These are phyloP conservation scores for Amblyopsis hoosieri DNA, from an alignment of 2,797 vertebrate species.

Conservation along the genomic window DNA sequence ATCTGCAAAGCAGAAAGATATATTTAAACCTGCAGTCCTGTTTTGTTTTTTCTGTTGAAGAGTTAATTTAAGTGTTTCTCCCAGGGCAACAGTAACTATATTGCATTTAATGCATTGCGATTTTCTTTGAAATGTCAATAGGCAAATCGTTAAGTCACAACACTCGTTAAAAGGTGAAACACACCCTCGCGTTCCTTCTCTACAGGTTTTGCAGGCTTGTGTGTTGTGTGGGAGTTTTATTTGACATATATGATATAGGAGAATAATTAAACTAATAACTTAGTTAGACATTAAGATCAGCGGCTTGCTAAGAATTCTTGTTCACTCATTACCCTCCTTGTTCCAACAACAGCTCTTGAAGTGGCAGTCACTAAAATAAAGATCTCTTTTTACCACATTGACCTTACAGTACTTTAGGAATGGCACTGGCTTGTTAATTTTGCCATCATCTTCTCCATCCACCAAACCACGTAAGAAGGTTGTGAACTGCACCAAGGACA, in stretches of 20 bases:
- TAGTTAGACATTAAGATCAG: slow-evolving; percentile 5
- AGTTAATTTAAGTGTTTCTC: background rate
- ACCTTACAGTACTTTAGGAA: slow-evolving; percentile 33
- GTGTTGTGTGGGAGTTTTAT: slow-evolving; percentile 8
- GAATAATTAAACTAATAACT: slow-evolving; percentile 5
- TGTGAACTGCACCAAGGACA: slow-evolving; percentile 48
- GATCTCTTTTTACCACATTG: slow-evolving; percentile 25
- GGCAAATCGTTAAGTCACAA: slow-evolving; percentile 55
- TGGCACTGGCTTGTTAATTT: slow-evolving; percentile 48
- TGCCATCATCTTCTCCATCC: slow-evolving; percentile 56
- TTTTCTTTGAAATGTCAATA: slow-evolving; percentile 69
- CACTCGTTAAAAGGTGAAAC: slow-evolving; percentile 41
- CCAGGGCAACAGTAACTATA: background rate
- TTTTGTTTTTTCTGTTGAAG: background rate
- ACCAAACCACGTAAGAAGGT: slow-evolving; percentile 43
- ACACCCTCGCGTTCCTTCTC: slow-evolving; percentile 19
- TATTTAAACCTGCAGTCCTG: slow-evolving; percentile 3
- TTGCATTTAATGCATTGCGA: slow-evolving; percentile 39
- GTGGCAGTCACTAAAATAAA: slow-evolving; percentile 4
- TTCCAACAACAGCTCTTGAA: background rate
- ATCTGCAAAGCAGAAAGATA: slow-evolving; percentile 33
- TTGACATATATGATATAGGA: background rate
- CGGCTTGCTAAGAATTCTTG: background rate
- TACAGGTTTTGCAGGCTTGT: slow-evolving; percentile 3
- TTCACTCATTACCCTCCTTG: too few species aligned